Evolutionary conservation across 92 coral and sea anemone genomes (phyloP).

Genomic region (Metridium senile): DNA sequence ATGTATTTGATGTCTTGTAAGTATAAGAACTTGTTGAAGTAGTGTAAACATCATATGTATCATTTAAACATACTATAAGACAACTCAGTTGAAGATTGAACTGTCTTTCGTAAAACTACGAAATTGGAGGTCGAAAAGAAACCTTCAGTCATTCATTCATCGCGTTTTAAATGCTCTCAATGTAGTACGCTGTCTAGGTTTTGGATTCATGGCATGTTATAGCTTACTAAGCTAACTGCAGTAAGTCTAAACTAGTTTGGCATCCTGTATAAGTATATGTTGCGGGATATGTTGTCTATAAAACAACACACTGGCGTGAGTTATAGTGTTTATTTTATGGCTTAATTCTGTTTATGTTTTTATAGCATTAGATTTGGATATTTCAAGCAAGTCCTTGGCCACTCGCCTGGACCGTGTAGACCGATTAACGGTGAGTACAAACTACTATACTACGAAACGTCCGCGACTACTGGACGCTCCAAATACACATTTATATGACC

Average conservation of each 20-base stretch:
- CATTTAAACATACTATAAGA: background rate
- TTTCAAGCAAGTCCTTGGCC: conserved; percentile 67
- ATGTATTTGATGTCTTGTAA: conserved; percentile 45
- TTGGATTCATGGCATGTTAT: no score
- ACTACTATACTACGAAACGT: background rate
- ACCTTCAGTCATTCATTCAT: no score
- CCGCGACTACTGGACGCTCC: background rate
- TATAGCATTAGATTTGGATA: conserved; percentile 56
- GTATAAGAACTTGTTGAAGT: conserved; percentile 16
- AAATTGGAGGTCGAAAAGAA: no score
- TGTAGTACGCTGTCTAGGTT: no score
- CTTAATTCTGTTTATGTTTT: conserved; percentile 23
- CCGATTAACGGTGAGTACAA: conserved; percentile 70
- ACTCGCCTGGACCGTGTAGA: conserved; percentile 88
- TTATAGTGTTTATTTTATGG: conserved; percentile 6
- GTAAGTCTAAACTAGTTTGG: no score
- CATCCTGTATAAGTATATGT: no score
- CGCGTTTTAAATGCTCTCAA: no score
- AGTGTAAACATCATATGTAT: background rate
- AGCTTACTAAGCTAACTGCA: no score
- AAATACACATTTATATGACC: conserved; percentile 1
- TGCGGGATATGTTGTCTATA: no score
- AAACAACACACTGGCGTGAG: no score
- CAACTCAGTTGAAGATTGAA: no score
- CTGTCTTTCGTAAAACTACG: conserved; percentile 12